Evolutionary conservation across 2,113 vertebrate species (phyloP).

Genomic region (Ptilonorhynchus violaceus): DNA sequence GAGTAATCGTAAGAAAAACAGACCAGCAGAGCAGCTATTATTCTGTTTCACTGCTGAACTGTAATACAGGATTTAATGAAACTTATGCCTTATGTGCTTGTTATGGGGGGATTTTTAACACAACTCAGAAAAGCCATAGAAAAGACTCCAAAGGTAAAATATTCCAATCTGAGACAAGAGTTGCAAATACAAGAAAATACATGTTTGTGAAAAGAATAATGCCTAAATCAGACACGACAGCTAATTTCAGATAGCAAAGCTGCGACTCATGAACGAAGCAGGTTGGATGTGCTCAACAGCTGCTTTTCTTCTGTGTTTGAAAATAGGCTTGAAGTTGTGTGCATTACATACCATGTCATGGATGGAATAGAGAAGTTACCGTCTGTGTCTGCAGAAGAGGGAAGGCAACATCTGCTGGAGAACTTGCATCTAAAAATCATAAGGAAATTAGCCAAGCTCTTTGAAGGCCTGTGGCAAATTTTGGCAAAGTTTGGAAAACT

Average conservation of each 20-base stretch:
- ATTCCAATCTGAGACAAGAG: neutral
- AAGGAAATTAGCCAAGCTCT: neutral
- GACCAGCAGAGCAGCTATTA: neutral
- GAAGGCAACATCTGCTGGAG: neutral
- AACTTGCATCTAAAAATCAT: neutral
- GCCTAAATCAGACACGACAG: neutral
- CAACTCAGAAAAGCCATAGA: neutral
- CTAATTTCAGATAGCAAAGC: neutral
- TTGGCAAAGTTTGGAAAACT: neutral
- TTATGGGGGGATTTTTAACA: neutral
- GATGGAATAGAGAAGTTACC: neutral
- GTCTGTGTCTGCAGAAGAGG: neutral
- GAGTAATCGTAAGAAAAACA: neutral
- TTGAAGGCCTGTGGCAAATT: neutral
- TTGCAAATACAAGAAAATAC: neutral
- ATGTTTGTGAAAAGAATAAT: neutral
- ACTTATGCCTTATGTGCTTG: neutral
- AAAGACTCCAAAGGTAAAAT: neutral
- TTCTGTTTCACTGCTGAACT: neutral
- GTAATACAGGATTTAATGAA: neutral
- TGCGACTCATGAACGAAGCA: neutral
- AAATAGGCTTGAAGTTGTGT: neutral
- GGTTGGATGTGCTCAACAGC: neutral
- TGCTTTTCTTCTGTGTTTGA: neutral
- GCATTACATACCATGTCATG: accelerated